phyloP scores from a whole-genome alignment of 1,140 invertebrate genomes.

The Meloidogyne hapla region DNA sequence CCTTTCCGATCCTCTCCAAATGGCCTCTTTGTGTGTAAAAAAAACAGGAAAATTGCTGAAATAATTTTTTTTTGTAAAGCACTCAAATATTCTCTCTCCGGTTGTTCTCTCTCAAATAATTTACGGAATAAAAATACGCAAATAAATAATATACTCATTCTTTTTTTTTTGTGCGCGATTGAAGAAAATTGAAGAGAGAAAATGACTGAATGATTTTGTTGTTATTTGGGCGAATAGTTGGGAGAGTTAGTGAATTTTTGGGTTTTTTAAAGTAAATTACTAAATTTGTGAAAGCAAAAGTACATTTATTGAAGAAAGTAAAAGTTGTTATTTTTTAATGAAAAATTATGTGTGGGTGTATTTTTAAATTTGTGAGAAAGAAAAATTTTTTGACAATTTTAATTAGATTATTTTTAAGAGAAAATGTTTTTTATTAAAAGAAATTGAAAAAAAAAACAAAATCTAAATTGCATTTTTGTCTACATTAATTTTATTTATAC shows the following conservation, averaged over 20 bases:
- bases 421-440: too few relatives aligned
- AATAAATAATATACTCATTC: background rate
- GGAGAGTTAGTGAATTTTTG: background rate
- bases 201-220: slow-evolving; percentile 3
- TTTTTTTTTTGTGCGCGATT: background rate
- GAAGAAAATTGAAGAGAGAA: background rate
- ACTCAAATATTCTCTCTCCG: background rate
- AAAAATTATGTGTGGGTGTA: too few relatives aligned
- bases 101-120: background rate
- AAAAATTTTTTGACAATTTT: too few relatives aligned
- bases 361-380: too few relatives aligned
- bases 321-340: too few relatives aligned
- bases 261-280: background rate
- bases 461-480: too few relatives aligned
- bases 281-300: background rate
- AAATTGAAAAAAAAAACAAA: too few relatives aligned
- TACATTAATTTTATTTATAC: too few relatives aligned
- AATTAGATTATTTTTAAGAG: too few relatives aligned
- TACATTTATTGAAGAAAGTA: background rate
- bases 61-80: background rate
- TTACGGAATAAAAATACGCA: background rate
- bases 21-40: background rate
- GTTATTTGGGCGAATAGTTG: background rate
- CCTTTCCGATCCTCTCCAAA: background rate
- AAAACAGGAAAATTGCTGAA: background rate